Evolutionary conservation across 2,888 invertebrate genomes (phyloP).

Genomic region (Allolobophora icterica): DNA sequence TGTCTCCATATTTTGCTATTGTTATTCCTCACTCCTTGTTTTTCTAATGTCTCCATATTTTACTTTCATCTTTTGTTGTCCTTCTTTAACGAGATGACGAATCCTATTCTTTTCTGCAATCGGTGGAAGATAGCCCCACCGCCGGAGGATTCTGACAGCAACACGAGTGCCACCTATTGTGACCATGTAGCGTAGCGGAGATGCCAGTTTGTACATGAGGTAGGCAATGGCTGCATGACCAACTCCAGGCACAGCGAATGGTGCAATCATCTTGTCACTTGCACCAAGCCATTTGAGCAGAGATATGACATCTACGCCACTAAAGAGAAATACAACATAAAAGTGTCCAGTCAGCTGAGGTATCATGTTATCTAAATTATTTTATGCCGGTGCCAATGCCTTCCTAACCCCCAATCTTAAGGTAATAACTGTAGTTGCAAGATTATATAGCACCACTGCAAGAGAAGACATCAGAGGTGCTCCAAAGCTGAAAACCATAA

Average conservation of each 20-base stretch:
- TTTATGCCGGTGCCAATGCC: neutral
- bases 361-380: neutral
- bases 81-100: slow-evolving; percentile 54
- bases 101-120: slow-evolving; percentile 69
- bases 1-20: neutral
- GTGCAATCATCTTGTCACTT: slow-evolving; percentile 79
- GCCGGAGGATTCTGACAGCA: slow-evolving; percentile 80
- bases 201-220: slow-evolving; percentile 89
- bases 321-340: slow-evolving; percentile 66
- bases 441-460: too few relatives aligned
- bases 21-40: slow-evolving; percentile 24
- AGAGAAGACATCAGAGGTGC: too few relatives aligned
- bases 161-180: slow-evolving; percentile 87
- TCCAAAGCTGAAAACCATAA: too few relatives aligned
- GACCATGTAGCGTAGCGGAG: slow-evolving; percentile 88
- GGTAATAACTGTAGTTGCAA: too few relatives aligned
- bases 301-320: slow-evolving; percentile 87
- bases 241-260: slow-evolving; percentile 79
- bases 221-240: slow-evolving; percentile 89
- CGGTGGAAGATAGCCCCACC: slow-evolving; percentile 83
- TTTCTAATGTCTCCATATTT: slow-evolving; percentile 38
- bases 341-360: neutral
- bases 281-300: slow-evolving; percentile 79
- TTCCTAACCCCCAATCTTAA: neutral
- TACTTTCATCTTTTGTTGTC: slow-evolving; percentile 50